These are phyloP conservation scores for Cepaea nemoralis DNA, from an alignment of 1,140 invertebrate species.

Conservation along the genomic window DNA sequence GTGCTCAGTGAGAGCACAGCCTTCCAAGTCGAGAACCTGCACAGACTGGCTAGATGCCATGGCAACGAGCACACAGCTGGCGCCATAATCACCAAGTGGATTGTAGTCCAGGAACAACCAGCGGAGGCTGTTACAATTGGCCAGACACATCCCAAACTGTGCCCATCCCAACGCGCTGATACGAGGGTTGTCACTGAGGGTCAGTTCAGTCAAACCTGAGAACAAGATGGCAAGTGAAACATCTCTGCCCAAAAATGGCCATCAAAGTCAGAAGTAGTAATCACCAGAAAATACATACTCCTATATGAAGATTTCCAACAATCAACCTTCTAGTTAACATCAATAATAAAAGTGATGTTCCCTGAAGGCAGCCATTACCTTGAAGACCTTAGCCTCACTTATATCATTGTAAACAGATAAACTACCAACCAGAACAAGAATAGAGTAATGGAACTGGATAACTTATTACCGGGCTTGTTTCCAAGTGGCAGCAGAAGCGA, in stretches of 20 bases:
- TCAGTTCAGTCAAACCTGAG: conserved; percentile 59
- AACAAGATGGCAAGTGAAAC: too few species aligned
- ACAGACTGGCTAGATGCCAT: conserved; percentile 51
- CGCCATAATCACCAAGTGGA: conserved; percentile 61
- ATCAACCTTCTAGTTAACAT: neutral
- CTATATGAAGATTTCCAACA: neutral
- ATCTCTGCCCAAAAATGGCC: neutral
- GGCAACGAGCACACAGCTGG: conserved; percentile 55
- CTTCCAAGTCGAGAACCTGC: conserved; percentile 59
- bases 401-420: too few species aligned
- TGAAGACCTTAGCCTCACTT: too few species aligned
- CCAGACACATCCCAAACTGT: conserved; percentile 57
- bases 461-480: conserved; percentile 53
- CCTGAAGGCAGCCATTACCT: too few species aligned
- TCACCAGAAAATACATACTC: neutral
- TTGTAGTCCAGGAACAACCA: conserved; percentile 63
- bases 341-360: too few species aligned
- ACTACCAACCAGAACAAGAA: too few species aligned
- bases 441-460: too few species aligned
- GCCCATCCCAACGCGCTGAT: conserved; percentile 61
- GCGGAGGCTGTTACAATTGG: conserved; percentile 53
- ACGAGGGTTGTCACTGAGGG: conserved; percentile 59
- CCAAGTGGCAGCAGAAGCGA: conserved; percentile 55
- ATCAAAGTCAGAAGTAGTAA: neutral
- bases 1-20: conserved; percentile 54